phyloP scores from a whole-genome alignment of 2,888 invertebrate species.

The Parapristionchus giblindavisi region DNA sequence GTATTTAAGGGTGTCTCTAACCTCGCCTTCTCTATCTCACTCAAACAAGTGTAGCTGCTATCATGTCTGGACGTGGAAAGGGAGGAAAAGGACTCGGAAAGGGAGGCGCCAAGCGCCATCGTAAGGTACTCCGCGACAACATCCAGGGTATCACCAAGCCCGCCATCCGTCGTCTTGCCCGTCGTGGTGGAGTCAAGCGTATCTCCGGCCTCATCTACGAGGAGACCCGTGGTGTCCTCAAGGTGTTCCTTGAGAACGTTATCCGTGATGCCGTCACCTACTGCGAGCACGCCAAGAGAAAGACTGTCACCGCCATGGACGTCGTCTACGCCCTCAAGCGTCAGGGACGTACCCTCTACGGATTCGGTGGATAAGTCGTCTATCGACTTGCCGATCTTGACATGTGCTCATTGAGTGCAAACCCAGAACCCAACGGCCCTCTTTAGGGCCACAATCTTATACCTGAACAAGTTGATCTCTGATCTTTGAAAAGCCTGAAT shows the following conservation, averaged over 20 bases:
- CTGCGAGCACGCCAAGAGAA: conserved; percentile 86
- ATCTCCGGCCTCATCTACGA: conserved; percentile 66
- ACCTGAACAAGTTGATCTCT: no score
- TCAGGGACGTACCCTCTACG: conserved; percentile 84
- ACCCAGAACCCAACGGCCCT: no score
- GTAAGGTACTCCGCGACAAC: conserved; percentile 70
- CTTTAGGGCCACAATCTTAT: no score
- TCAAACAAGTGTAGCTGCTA: no score
- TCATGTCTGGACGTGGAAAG: no score
- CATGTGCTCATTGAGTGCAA: no score
- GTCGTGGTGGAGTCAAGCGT: conserved; percentile 71
- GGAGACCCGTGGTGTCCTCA: conserved; percentile 60
- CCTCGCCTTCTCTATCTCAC: no score
- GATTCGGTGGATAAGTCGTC: conserved; percentile 71
- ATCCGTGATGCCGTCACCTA: conserved; percentile 84
- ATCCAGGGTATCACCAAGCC: conserved; percentile 58
- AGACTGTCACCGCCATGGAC: conserved; percentile 87
- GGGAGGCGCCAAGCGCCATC: conserved; percentile 83
- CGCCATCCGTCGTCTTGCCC: conserved; percentile 72
- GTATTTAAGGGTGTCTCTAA: no score
- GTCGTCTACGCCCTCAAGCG: conserved; percentile 86
- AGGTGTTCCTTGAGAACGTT: conserved; percentile 38
- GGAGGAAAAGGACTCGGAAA: conserved; percentile 83
- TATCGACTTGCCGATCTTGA: no score
- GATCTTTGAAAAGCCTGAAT: no score